Evolutionary conservation across 1,140 invertebrate genomes (phyloP).

Genomic region (Cotesia glomerata): DNA sequence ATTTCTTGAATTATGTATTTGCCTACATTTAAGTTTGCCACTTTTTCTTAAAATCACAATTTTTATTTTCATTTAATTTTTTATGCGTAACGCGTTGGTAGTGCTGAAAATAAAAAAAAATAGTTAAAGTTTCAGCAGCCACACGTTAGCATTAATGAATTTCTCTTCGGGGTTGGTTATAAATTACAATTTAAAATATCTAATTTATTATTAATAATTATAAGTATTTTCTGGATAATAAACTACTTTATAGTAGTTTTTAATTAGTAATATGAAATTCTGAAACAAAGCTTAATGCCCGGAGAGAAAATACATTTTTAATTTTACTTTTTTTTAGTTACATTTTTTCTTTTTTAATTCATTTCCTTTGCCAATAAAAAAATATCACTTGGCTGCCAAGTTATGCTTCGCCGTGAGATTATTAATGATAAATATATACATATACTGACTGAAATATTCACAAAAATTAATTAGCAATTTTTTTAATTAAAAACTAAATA

Average conservation of each 20-base stretch:
- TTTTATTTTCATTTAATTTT: no score
- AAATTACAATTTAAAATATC: not conserved
- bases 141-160: not conserved
- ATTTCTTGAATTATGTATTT: constrained; percentile 23
- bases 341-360: not conserved
- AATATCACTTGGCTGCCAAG: constrained; percentile 28
- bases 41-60: not conserved
- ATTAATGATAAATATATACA: not conserved
- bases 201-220: not conserved
- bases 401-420: constrained; percentile 22
- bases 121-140: not conserved
- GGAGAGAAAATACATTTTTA: constrained; percentile 39
- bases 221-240: not conserved
- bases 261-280: constrained; percentile 12
- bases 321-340: constrained; percentile 43
- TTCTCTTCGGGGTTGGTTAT: not conserved
- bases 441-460: not conserved
- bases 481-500: no score
- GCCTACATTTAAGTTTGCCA: constrained; percentile 20
- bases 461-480: no score
- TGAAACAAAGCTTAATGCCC: constrained; percentile 5
- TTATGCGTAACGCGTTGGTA: no score
- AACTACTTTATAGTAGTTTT: not conserved
- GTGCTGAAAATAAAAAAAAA: not conserved
- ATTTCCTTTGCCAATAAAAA: constrained; percentile 20